Base-by-base conservation (phyloP, 37 sponge, comb jelly and placozoan genomes). In the Diacarnus erythraeanus region DNA sequence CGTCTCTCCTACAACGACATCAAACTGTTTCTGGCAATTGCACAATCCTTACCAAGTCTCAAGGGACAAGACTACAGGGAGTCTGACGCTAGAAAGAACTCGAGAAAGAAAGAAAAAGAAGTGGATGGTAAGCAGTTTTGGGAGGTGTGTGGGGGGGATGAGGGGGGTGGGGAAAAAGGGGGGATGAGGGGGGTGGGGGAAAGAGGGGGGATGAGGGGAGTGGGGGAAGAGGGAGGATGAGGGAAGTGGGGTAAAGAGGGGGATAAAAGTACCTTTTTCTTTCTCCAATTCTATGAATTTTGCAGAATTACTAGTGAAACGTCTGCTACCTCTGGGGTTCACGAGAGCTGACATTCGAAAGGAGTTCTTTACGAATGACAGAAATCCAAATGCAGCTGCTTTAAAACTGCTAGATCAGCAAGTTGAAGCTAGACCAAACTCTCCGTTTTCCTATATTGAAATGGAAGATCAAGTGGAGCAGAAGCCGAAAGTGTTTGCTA, bases 1-100 rank as follows among this genome's bases (percentile, higher is more conserved):
- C 57, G 89, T 3, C 78, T 96, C 23, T 97, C 97, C 4, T 97
- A 97, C 70, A 83, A 86, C 42, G 97, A 97, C 47, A 75, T 97
- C 56, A 88, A 97, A 64, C 69, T 97, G 56, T 94, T 97, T 39
- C 75, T 91, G 69, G 87, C 92, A 37, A 95, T 95, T 20, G 78
- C 80, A 3, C 87, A 92, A 67, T 89, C 90, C 6, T 42, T 95
- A n/a, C 76, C 87, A 0, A 57, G 47, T 39, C 37, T 83, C 22
- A 41, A 39, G 71, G 47, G 21, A 10, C 34, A 30, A 23, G 71
- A 70, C 60, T 40, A 77, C 26, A 38, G 71, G 15, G 75, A 82
- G 68, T n/a, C n/a, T n/a, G 29, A 65, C 15, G 38, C 39, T 12
- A 63, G 38, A 31, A 23, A 59, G 21, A 36, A 57, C 35, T 21